phyloP scores from a whole-genome alignment of 2,113 vertebrate genomes.

The Neodon shergylaensis region DNA sequence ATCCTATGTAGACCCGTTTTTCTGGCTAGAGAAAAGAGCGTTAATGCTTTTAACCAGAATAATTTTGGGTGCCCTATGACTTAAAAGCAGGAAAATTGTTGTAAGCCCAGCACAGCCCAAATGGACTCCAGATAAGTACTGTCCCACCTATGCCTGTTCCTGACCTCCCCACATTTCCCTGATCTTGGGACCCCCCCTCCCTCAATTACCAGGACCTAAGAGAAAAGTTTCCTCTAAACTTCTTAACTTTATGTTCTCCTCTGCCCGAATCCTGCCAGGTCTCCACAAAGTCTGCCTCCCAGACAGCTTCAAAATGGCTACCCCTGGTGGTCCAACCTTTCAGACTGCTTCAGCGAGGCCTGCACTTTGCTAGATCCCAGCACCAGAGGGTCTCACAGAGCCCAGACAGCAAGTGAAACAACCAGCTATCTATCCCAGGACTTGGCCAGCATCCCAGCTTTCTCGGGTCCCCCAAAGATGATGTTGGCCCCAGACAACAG shows the following conservation, averaged over 20 bases:
- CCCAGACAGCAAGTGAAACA: not conserved
- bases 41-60: not conserved
- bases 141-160: not conserved
- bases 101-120: not conserved
- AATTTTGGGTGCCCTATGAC: not conserved
- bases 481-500: not conserved
- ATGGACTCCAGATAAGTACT: not conserved
- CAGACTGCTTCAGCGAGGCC: not conserved
- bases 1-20: not conserved
- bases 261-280: not conserved
- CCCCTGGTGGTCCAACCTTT: not conserved
- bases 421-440: not conserved
- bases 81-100: not conserved
- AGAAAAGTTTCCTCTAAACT: not conserved
- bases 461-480: not conserved
- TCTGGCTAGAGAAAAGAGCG: not conserved
- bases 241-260: not conserved
- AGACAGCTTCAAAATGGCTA: not conserved
- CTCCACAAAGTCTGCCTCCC: not conserved
- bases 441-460: not conserved
- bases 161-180: not conserved
- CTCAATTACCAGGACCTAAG: not conserved
- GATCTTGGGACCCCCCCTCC: not conserved
- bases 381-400: not conserved
- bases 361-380: not conserved